Base-by-base conservation (phyloP, 2,113 vertebrate species). In the Thomomys bottae region DNA sequence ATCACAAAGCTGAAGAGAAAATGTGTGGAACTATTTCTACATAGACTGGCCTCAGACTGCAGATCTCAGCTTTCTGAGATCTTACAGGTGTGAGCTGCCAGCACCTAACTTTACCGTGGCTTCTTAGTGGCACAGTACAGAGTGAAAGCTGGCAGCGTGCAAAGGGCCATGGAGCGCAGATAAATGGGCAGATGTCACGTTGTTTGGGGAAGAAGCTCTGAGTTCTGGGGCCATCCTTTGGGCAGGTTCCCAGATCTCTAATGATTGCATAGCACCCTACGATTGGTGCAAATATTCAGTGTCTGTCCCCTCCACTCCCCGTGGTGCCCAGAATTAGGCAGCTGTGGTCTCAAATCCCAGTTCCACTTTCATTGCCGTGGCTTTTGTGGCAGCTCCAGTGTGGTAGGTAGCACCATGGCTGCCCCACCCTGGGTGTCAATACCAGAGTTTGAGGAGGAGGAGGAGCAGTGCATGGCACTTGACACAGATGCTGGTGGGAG, bases 221-320 rank as follows among this genome's bases (percentile, higher is more conserved):
- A 32, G 82, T 34, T 70, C 49, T 2, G 0, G 32, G 64, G 76
- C 34, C 81, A 10, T 21, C 66, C 20, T 24, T 7, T 18, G n/a
- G 61, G 28, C n/a, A 7, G 81, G 28, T 32, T 87, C 38, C 1
- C 38, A 30, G 45, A 21, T 80, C 15, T 75, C 12, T 4, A 23
- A 45, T 8, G 30, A 78, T 21, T 24, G 36, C n/a, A 67, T 0
- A 2, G 23, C 0, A 0, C 30, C 38, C 89, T 30, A 21, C 2
- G 8, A n/a, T 30, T 18, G 3, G 15, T 18, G 77, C 23, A 18
- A 63, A 20, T 23, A 8, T 45, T 18, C 6, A 15, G 12, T 21
- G 26, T n/a, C 86, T 68, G 36, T 34, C 32, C 42, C 18, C 1
- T 23, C 10, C 15, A 28, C 57, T 84, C 10, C 36, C 17, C 30